Conservation (phyloP, 2,113 vertebrate genomes). For the Circaetus gallicus region DNA sequence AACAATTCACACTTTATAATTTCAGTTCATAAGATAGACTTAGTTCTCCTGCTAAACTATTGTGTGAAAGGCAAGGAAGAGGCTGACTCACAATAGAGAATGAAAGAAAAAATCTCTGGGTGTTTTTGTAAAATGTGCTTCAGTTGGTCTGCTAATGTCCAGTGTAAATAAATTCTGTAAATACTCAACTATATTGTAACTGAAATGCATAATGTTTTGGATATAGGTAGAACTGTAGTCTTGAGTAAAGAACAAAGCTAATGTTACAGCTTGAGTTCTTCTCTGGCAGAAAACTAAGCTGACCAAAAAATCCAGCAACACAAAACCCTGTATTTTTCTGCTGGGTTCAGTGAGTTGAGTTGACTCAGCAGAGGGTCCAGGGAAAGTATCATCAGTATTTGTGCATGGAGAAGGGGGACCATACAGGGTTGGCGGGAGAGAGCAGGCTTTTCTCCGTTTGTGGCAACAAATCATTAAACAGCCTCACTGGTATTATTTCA, state of each 20-base stretch:
- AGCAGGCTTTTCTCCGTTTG: neutral
- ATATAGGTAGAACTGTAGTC: neutral
- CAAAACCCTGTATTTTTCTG: rapidly evolving
- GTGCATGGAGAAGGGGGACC: neutral
- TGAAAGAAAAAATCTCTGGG: neutral
- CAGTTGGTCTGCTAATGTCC: neutral
- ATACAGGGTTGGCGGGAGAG: neutral
- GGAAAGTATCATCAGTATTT: neutral
- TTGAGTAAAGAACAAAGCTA: neutral
- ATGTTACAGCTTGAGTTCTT: neutral
- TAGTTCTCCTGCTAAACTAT: neutral
- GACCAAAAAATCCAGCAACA: neutral
- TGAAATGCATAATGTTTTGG: neutral
- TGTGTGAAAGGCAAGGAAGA: neutral
- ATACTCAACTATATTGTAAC: neutral
- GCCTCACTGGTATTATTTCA: neutral
- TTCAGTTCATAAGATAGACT: neutral
- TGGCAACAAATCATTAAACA: neutral
- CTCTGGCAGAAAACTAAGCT: neutral
- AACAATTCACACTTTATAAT: neutral
- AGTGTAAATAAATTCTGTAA: neutral
- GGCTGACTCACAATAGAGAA: neutral
- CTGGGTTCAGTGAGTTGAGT: neutral
- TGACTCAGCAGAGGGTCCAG: neutral
- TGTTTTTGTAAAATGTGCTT: neutral